Conservation (phyloP, 2,113 vertebrate species). For the Gallinago media region DNA sequence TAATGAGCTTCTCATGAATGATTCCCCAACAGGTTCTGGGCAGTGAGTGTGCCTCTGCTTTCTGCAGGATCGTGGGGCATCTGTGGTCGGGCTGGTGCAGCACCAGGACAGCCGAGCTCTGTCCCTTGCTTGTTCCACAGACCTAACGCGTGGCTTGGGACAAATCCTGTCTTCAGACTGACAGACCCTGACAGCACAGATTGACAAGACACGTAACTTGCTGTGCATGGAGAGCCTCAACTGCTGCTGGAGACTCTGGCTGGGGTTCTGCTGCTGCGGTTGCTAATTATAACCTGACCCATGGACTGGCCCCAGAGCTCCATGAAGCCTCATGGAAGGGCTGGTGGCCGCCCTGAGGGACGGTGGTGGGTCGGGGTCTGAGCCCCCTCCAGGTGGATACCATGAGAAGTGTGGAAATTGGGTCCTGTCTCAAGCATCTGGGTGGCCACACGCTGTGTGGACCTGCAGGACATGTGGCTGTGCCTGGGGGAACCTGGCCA, state of each 20-base stretch:
- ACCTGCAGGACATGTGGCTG: background rate
- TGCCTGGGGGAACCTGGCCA: accelerated
- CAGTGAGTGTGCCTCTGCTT: background rate
- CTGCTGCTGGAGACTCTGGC: background rate
- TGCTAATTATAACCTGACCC: background rate
- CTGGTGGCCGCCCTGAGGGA: accelerated
- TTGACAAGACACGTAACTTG: no score
- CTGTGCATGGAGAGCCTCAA: accelerated
- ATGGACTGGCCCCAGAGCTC: background rate
- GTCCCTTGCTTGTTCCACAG: background rate
- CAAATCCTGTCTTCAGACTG: background rate
- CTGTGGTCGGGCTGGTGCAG: background rate
- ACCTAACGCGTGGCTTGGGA: background rate
- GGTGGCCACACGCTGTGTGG: background rate
- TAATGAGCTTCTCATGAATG: accelerated
- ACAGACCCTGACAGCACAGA: background rate
- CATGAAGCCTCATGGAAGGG: background rate
- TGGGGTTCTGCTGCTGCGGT: background rate
- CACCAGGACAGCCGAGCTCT: background rate
- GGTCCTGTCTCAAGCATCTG: accelerated
- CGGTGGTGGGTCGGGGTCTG: background rate
- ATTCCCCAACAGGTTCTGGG: background rate
- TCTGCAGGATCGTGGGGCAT: accelerated
- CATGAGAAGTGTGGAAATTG: background rate
- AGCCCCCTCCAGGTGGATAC: accelerated